phyloP scores from a whole-genome alignment of 1,140 invertebrate genomes.

The Aradophagus sp. region DNA sequence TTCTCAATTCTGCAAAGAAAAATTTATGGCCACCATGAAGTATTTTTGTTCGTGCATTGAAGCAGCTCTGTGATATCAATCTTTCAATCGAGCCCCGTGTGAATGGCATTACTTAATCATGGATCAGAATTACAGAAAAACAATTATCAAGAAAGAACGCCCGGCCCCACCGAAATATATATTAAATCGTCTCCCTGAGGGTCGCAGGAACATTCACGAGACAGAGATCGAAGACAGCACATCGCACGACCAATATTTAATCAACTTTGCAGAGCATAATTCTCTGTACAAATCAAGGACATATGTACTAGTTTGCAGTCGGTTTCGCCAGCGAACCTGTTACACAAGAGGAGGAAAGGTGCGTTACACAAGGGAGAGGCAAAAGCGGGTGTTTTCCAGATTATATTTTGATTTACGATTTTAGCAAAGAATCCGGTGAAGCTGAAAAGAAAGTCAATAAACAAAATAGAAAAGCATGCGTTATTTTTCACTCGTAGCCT shows the following conservation, averaged over 20 bases:
- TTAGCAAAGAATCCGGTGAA: background rate
- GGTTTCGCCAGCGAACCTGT: constrained; percentile 20
- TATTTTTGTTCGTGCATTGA: too few relatives aligned
- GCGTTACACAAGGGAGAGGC: too few relatives aligned
- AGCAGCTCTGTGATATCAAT: too few relatives aligned
- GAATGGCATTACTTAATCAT: constrained; percentile 21
- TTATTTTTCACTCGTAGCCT: too few relatives aligned
- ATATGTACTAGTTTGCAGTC: constrained; percentile 64
- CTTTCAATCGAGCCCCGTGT: too few relatives aligned
- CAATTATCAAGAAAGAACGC: constrained; percentile 28
- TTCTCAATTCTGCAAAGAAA: too few relatives aligned
- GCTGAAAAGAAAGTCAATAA: too few relatives aligned
- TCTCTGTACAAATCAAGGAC: constrained; percentile 73
- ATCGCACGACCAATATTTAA: constrained; percentile 71
- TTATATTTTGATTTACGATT: constrained; percentile 23
- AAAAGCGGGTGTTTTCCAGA: too few relatives aligned
- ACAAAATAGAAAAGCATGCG: too few relatives aligned
- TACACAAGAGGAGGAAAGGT: constrained; percentile 8
- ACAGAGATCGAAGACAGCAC: constrained; percentile 47
- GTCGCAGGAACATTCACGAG: constrained; percentile 48
- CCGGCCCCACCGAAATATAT: constrained; percentile 51
- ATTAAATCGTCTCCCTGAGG: constrained; percentile 66
- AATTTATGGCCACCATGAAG: too few relatives aligned
- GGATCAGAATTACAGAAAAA: constrained; percentile 38
- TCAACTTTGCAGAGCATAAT: constrained; percentile 72